Evolutionary conservation across 2,113 vertebrate genomes (phyloP).

Genomic region (Falco punctatus): DNA sequence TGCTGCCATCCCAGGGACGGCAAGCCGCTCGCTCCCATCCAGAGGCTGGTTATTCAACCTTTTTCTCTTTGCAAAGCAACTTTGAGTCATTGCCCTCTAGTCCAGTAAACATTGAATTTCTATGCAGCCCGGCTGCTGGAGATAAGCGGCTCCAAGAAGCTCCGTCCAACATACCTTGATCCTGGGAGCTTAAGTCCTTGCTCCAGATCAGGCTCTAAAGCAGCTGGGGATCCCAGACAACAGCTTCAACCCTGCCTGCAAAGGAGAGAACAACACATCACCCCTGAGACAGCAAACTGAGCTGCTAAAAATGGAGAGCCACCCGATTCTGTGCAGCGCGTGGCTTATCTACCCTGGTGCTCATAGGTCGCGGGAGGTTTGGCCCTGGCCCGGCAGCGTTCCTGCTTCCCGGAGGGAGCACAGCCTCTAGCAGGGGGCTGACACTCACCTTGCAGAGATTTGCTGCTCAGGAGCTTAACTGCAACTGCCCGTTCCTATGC

Average conservation of each 20-base stretch:
- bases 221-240: neutral
- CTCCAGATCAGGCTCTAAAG: neutral
- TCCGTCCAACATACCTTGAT: neutral
- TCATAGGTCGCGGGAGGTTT: neutral
- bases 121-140: fast-evolving
- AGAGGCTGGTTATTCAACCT: neutral
- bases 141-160: neutral
- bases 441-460: constrained; percentile 58
- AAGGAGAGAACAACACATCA: neutral
- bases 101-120: neutral
- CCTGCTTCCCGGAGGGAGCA: neutral
- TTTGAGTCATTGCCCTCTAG: neutral
- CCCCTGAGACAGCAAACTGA: neutral
- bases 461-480: constrained; percentile 33
- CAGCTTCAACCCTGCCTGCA: neutral
- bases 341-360: neutral
- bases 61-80: neutral
- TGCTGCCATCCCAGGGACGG: neutral
- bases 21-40: neutral
- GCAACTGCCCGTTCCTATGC: neutral
- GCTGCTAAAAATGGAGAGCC: neutral
- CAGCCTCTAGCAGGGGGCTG: neutral
- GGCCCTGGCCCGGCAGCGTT: fast-evolving
- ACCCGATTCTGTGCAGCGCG: neutral
- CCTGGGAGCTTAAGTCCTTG: neutral